Conservation (phyloP, 2,113 vertebrate species). For the Strix aluco region DNA sequence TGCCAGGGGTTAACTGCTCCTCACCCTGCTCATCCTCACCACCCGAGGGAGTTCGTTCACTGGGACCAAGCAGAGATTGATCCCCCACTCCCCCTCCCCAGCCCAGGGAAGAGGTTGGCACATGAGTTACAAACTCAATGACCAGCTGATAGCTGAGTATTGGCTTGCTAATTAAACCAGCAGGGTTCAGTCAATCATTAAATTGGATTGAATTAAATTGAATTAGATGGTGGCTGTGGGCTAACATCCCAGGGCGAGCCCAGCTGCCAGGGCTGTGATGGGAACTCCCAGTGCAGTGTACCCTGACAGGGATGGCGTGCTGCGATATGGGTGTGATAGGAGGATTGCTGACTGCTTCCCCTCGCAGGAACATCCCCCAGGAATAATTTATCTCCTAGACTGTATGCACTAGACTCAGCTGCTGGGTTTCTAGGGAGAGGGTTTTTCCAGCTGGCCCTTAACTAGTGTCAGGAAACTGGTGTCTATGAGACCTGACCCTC, state of each 20-base stretch:
- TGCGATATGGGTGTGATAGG: fast-evolving
- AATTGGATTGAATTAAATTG: neutral
- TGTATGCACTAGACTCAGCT: neutral
- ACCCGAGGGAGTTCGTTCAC: fast-evolving
- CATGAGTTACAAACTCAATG: neutral
- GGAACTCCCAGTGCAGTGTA: neutral
- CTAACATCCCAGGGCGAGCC: neutral
- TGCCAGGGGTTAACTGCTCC: neutral
- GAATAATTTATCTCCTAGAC: neutral
- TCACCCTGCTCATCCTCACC: neutral
- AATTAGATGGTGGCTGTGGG: neutral
- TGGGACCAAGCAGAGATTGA: neutral
- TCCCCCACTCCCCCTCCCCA: neutral
- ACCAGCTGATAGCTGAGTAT: conserved; percentile 23
- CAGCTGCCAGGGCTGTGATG: neutral
- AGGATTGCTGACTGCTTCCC: neutral
- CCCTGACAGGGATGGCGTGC: fast-evolving
- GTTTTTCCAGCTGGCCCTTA: neutral
- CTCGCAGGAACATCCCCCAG: neutral
- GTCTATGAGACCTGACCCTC: neutral
- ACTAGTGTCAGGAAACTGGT: neutral
- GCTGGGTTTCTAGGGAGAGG: neutral
- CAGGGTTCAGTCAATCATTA: conserved; percentile 45
- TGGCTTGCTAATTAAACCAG: conserved; percentile 18
- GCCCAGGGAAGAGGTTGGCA: neutral